These are phyloP conservation scores for Origma solitaria DNA, from an alignment of 2,113 vertebrate species.

Conservation along the genomic window DNA sequence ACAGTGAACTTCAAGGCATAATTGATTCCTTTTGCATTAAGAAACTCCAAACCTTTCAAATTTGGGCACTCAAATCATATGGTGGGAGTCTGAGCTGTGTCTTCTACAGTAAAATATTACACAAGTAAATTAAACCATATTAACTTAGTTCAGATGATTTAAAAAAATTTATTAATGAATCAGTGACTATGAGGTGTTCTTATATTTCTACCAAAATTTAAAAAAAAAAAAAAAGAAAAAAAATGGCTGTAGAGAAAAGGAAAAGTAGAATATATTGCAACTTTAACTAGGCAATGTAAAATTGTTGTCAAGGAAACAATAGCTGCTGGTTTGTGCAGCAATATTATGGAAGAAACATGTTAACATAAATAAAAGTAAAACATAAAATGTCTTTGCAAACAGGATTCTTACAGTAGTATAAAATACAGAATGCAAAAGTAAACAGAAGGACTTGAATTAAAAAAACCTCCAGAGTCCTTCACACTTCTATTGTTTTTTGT, in stretches of 20 bases:
- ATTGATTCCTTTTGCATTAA: not conserved
- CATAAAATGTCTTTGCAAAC: not conserved
- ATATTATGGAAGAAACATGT: not conserved
- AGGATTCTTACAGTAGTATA: not conserved
- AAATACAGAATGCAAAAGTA: not conserved
- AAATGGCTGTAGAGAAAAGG: not conserved
- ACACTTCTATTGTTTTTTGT: not conserved
- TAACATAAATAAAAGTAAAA: not conserved
- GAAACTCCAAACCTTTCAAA: not conserved
- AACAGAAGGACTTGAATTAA: not conserved
- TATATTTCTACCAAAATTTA: not conserved
- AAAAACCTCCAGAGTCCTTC: not conserved
- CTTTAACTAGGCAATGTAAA: not conserved
- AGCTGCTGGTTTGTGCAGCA: not conserved
- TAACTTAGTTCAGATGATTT: not conserved
- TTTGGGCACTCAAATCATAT: not conserved
- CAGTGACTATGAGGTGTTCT: not conserved
- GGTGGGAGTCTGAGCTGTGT: not conserved
- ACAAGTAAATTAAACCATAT: not conserved
- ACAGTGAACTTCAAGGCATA: not conserved
- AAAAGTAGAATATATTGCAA: not conserved
- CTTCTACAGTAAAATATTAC: not conserved
- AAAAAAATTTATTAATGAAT: not conserved
- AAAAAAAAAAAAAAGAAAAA: not conserved
- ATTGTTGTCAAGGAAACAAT: conserved; percentile 16